Percentiles rank a stretch among this genome's conserved stretches.
phyloP scores from a whole-genome alignment of 2,113 vertebrate genomes.

The Rattus norvegicus region DNA sequence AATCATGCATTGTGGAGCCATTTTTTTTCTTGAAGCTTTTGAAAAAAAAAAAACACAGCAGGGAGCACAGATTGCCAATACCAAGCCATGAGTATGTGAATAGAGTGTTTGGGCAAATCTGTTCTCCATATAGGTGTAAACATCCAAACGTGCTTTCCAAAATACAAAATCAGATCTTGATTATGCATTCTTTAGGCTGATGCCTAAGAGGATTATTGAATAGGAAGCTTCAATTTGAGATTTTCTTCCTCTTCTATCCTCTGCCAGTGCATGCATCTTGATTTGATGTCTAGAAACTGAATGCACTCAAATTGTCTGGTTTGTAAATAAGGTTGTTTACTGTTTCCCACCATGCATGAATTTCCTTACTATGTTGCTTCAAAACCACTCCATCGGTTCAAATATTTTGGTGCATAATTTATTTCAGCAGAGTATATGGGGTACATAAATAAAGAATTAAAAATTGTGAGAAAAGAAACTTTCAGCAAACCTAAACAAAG shows the following conservation, averaged over 20 bases:
- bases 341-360: conserved; percentile 32
- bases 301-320: conserved; percentile 26
- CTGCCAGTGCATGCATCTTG: conserved; percentile 23
- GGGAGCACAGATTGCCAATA: conserved; percentile 37
- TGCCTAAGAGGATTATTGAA: conserved; percentile 45
- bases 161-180: conserved; percentile 48
- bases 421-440: conserved; percentile 29
- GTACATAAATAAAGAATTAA: conserved; percentile 28
- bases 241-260: conserved; percentile 39
- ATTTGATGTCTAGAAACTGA: conserved; percentile 46
- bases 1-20: conserved; percentile 53
- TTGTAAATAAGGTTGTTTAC: conserved; percentile 49
- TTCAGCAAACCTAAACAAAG: conserved; percentile 59
- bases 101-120: conserved; percentile 54
- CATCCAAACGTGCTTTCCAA: conserved; percentile 44
- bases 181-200: conserved; percentile 45
- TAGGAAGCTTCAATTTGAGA: conserved; percentile 48
- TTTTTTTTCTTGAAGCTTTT: conserved; percentile 59
- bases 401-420: conserved; percentile 60
- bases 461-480: conserved; percentile 33
- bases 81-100: conserved; percentile 35
- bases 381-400: conserved; percentile 54
- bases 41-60: conserved; percentile 46
- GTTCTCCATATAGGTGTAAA: conserved; percentile 58
- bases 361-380: conserved; percentile 46